Evolutionary conservation across 2,888 invertebrate species (phyloP), one percentile per base, ranked within the genome.

Genomic region (Drosophila longiperda): DNA sequence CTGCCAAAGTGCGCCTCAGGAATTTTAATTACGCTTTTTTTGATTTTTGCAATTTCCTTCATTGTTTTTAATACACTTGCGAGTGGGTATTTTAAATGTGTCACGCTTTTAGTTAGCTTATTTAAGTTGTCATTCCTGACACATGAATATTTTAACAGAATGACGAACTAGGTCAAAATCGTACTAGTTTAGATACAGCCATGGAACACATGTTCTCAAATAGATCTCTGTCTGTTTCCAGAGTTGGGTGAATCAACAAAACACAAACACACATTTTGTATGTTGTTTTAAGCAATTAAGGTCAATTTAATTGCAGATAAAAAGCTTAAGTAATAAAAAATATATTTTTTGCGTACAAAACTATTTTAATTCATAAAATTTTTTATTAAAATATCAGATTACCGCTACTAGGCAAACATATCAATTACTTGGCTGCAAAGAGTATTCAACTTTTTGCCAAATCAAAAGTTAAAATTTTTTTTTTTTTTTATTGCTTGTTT

Each of bases 21-120:
- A 87, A 83, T 83, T 85, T 87, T 65, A 83, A 83, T 75, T 54
- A 57, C 54, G 33, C 3, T 58, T 62, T 50, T 50, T 45, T 53
- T 53, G 5, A n/a, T 17, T 23, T 33, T 38, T 49, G 26, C 12
- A n/a, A 36, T 60, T 36, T 38, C 60, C 33, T 66, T 36, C 64
- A 40, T 58, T 55, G 45, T 11, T 68, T 64, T 65, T 36, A 65
- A 75, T 55, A 70, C 66, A 23, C 66, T 66, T 33, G 66, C 66
- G 11, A 15, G 11, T 38, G 53, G 66, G 8, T 8, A 23, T 32
- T 11, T 5, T 2, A 38, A 54, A 52, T 66, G 45, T 66, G 53
- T 48, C 64, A 64, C 64, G 45, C 53, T 26, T 26, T 32, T 17
- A 2, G 6, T 29, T 1, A 12, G 15, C 40, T 36, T 34, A 9